Evolutionary conservation across 2,113 vertebrate species (phyloP), one percentile per base, ranked within the genome.

Genomic region (Toxostoma redivivum): DNA sequence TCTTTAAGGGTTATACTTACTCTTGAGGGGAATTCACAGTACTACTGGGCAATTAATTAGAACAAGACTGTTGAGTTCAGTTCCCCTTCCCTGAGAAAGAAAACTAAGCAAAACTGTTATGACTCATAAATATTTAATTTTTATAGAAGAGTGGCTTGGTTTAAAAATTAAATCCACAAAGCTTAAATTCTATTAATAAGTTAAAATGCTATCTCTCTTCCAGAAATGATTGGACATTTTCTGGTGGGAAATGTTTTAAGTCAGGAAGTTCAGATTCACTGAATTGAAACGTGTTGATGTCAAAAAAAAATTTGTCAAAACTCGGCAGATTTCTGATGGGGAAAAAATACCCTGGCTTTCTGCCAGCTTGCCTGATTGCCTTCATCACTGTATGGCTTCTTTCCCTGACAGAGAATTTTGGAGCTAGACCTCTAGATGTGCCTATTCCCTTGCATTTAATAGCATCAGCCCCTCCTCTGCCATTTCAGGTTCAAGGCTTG

Each of bases 11-110:
- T 67, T 95, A 58, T 90, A 81, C 31, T 95, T 97, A 42, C 74
- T 95, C 53, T 54, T 23, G 13, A 50, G 10, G 12, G 19, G 69
- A 97, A 96, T 94, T 96, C 84, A 94, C 66, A 77, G 7, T 73
- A 50, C 42, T 94, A 56, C 67, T 67, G 92, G 56, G 51, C 70
- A 85, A 45, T 76, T 70, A 92, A 88, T 91, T 95, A 71, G 73
- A 97, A 97, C 85, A 96, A 64, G 87, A 93, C 48, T 91, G 53
- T 85, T 94, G 91, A 96, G 86, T 95, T 94, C 84, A 95, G 82
- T 93, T 97, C 53, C 82, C 70, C 91, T 93, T 93, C 74, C 74
- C 57, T 89, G 92, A 90, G 40, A 93, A 69, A 48, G 0, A 8
- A 91, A 93, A 65, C 20, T 11, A 79, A 67, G 50, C 35, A 69